Evolutionary conservation across 1,140 invertebrate species (phyloP).

Genomic region (Teleogryllus occipitalis): DNA sequence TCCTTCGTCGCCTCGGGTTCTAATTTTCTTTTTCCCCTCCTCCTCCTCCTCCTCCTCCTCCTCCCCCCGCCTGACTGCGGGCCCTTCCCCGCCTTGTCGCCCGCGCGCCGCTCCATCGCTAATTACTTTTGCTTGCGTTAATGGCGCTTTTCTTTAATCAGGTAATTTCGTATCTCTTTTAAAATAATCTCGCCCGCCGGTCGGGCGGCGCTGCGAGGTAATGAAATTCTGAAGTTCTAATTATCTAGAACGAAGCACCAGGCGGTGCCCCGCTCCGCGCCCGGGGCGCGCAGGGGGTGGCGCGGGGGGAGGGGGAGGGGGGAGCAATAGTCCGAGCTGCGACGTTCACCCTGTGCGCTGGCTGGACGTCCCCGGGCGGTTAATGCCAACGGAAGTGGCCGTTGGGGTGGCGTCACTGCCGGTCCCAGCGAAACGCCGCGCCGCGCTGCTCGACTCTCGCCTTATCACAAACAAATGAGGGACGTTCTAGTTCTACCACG

Average conservation of each 20-base stretch:
- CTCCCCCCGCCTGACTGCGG: background rate
- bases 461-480: too few relatives aligned
- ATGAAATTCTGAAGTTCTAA: constrained; percentile 25
- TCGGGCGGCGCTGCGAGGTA: constrained; percentile 13
- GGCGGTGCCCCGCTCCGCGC: too few relatives aligned
- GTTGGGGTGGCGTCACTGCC: background rate
- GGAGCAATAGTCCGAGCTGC: too few relatives aligned
- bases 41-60: too few relatives aligned
- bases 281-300: too few relatives aligned
- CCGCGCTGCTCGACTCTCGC: too few relatives aligned
- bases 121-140: constrained; percentile 23
- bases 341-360: too few relatives aligned
- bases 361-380: too few relatives aligned
- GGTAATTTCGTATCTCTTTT: constrained; percentile 25
- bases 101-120: background rate
- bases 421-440: too few relatives aligned
- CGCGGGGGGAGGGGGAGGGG: too few relatives aligned
- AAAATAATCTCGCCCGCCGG: constrained; percentile 22
- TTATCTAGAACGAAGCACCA: constrained; percentile 17
- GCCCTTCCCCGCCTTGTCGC: background rate
- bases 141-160: constrained; percentile 24
- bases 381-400: too few relatives aligned
- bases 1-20: background rate
- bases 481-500: too few relatives aligned
- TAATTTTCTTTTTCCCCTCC: background rate